Percentiles rank a stretch among this genome's conserved stretches.
phyloP scores from a whole-genome alignment of 2,797 vertebrate genomes.

The Tragopan temminckii region DNA sequence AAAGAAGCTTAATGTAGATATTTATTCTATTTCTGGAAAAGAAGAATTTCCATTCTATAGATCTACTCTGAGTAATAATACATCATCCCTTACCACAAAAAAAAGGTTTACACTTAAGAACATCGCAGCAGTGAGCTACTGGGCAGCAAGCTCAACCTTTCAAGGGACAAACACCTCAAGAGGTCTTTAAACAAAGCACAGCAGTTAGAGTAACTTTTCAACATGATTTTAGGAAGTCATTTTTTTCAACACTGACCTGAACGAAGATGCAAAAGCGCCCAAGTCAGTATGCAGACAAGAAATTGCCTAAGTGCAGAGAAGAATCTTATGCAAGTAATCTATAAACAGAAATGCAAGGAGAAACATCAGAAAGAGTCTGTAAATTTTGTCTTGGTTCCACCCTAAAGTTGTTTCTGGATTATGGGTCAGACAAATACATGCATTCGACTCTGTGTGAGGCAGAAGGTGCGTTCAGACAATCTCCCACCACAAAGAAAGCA shows the following conservation, averaged over 20 bases:
- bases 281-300: not conserved
- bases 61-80: accelerated
- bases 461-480: not conserved
- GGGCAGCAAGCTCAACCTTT: not conserved
- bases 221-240: not conserved
- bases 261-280: not conserved
- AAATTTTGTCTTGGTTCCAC: not conserved
- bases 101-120: not conserved
- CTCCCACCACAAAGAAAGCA: not conserved
- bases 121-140: not conserved
- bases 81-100: accelerated
- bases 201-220: not conserved
- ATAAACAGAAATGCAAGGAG: not conserved
- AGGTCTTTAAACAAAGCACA: not conserved
- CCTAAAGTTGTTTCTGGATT: not conserved
- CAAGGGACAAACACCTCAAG: not conserved
- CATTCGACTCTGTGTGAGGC: not conserved
- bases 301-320: not conserved
- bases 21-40: not conserved
- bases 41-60: not conserved
- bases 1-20: not conserved
- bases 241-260: not conserved
- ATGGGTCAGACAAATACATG: not conserved
- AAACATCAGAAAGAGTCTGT: not conserved
- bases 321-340: accelerated